Conservation (phyloP, 2,113 vertebrate genomes). For the Trinectes maculatus region DNA sequence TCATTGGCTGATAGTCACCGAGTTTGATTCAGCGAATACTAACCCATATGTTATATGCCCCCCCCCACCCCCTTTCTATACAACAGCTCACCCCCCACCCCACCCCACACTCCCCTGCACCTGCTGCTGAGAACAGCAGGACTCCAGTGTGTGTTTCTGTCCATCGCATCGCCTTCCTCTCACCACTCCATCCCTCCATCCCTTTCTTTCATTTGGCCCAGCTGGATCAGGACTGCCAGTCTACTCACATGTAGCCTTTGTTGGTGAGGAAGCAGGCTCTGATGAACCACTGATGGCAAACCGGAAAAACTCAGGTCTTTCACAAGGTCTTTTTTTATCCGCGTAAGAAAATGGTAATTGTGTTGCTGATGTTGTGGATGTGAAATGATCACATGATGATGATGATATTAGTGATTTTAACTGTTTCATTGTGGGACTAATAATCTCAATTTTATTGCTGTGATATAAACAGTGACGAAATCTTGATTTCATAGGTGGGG, state of each 20-base stretch:
- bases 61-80: conserved; percentile 22
- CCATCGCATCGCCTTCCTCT: conserved; percentile 60
- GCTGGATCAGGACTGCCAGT: conserved; percentile 74
- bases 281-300: conserved; percentile 38
- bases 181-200: conserved; percentile 66
- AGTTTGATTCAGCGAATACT: conserved; percentile 58
- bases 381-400: too few species aligned
- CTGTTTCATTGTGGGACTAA: too few species aligned
- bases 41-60: conserved; percentile 55
- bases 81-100: conserved; percentile 32
- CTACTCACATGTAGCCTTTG: conserved; percentile 66
- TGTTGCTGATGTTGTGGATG: background rate
- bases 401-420: too few species aligned
- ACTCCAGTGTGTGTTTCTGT: conserved; percentile 75
- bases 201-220: conserved; percentile 79
- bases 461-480: too few species aligned
- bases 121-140: conserved; percentile 83
- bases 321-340: conserved; percentile 14
- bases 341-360: background rate
- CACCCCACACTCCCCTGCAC: conserved; percentile 60
- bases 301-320: conserved; percentile 23
- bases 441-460: too few species aligned
- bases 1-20: conserved; percentile 41
- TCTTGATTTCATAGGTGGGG: too few species aligned
- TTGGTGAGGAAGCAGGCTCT: conserved; percentile 59